Evolutionary conservation across 1,140 invertebrate species (phyloP).

Genomic region (Eciton burchellii): DNA sequence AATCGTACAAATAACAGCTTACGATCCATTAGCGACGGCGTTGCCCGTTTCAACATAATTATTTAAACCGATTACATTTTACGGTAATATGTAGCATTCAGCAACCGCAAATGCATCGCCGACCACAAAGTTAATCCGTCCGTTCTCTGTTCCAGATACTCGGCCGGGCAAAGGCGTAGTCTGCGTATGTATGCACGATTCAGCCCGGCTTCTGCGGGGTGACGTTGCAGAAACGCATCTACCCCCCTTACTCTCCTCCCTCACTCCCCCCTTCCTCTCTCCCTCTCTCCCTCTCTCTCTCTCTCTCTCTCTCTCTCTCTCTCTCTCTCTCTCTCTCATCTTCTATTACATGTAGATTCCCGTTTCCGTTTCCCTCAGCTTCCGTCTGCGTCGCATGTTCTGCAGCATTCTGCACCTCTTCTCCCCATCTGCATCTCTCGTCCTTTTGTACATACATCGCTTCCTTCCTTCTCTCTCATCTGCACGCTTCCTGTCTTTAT

Average conservation of each 20-base stretch:
- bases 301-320: no score
- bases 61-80: slow-evolving; percentile 63
- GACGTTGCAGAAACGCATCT: slow-evolving; percentile 51
- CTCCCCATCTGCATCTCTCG: slow-evolving; percentile 28
- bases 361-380: slow-evolving; percentile 50
- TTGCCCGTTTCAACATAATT: slow-evolving; percentile 55
- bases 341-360: slow-evolving; percentile 42
- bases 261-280: no score
- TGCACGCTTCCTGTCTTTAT: slow-evolving; percentile 26
- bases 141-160: slow-evolving; percentile 49
- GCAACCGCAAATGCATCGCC: slow-evolving; percentile 58
- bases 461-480: background rate
- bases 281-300: no score
- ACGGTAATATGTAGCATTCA: slow-evolving; percentile 57
- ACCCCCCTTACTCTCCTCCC: no score
- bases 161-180: slow-evolving; percentile 45
- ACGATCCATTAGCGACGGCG: slow-evolving; percentile 52
- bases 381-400: slow-evolving; percentile 33
- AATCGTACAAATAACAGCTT: slow-evolving; percentile 54
- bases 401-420: background rate
- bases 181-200: slow-evolving; percentile 22
- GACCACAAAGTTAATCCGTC: slow-evolving; percentile 55
- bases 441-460: background rate
- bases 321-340: no score
- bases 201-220: slow-evolving; percentile 18